A percentile compares a stretch with the other conserved stretches of the same genome.
These are phyloP conservation scores for Cerastis rubricosa DNA, from an alignment of 2,888 invertebrate genomes.

Conservation along the genomic window DNA sequence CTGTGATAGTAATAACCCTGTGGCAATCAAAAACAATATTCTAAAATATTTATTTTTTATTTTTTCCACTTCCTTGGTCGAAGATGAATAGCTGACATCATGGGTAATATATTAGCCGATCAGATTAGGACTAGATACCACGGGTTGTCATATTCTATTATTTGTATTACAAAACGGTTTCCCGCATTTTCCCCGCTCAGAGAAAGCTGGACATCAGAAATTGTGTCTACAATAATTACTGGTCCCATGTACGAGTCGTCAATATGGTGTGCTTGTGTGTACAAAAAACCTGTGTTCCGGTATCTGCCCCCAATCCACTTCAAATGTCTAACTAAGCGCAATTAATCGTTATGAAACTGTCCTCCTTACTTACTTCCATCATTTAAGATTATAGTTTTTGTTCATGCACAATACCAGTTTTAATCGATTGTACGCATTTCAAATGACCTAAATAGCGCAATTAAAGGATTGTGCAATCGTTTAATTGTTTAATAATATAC, in stretches of 20 bases:
- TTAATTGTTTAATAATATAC: too few relatives aligned
- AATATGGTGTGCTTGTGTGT: background rate
- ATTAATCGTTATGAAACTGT: slow-evolving; percentile 24
- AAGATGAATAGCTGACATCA: too few relatives aligned
- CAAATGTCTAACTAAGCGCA: slow-evolving; percentile 10
- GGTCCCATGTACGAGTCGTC: background rate
- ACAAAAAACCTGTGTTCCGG: background rate
- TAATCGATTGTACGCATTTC: slow-evolving; percentile 40
- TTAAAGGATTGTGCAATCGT: slow-evolving; percentile 38
- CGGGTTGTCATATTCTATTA: background rate
- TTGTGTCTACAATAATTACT: background rate
- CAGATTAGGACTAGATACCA: background rate
- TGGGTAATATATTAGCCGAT: too few relatives aligned
- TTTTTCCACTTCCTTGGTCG: too few relatives aligned
- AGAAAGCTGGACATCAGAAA: background rate
- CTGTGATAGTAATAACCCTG: too few relatives aligned
- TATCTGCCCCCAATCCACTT: slow-evolving; percentile 5
- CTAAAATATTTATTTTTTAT: too few relatives aligned
- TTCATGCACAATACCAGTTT: slow-evolving; percentile 34
- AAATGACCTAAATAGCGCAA: slow-evolving; percentile 50
- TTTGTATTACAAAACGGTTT: background rate
- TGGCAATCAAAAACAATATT: too few relatives aligned
- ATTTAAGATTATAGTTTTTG: slow-evolving; percentile 34
- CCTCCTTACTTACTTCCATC: slow-evolving; percentile 36
- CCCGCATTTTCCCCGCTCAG: background rate